Evolutionary conservation across 2,113 vertebrate species (phyloP).

Genomic region (Boulengeromyrus knoepffleri): DNA sequence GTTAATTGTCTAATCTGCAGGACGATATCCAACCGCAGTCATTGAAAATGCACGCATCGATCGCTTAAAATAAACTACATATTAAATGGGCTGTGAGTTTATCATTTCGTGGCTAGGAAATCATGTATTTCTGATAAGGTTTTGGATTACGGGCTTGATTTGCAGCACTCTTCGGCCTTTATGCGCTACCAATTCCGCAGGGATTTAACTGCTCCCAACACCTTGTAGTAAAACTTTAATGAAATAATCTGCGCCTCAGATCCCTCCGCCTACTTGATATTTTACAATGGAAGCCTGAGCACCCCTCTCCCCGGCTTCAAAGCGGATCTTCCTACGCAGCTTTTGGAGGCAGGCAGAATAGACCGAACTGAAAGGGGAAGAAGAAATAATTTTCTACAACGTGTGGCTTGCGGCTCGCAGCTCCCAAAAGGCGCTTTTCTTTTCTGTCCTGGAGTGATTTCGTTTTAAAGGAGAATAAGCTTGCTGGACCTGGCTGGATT

Average conservation of each 20-base stretch:
- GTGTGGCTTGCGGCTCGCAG: constrained; percentile 7
- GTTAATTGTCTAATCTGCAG: neutral
- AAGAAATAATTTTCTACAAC: constrained; percentile 18
- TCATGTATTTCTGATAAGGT: neutral
- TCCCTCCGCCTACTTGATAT: constrained; percentile 65
- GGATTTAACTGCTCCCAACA: constrained; percentile 47
- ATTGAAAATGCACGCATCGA: neutral
- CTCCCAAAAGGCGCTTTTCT: constrained; percentile 8
- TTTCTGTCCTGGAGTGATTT: constrained; percentile 4
- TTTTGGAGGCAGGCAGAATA: constrained; percentile 27
- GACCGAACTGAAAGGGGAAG: constrained; percentile 25
- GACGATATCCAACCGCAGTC: neutral
- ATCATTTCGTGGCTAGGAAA: neutral
- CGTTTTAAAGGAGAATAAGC: constrained; percentile 10
- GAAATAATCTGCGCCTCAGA: constrained; percentile 56
- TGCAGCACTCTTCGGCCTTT: neutral
- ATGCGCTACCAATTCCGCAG: constrained; percentile 27
- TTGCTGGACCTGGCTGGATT: constrained; percentile 21
- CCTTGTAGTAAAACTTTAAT: constrained; percentile 60
- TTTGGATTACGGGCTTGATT: neutral
- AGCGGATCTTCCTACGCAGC: constrained; percentile 50
- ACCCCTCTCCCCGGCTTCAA: constrained; percentile 30
- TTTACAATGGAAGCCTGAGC: constrained; percentile 49
- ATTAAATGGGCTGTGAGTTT: neutral
- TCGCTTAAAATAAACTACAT: neutral